Evolutionary conservation across 2,113 vertebrate genomes (phyloP).

Genomic region (Charina bottae): DNA sequence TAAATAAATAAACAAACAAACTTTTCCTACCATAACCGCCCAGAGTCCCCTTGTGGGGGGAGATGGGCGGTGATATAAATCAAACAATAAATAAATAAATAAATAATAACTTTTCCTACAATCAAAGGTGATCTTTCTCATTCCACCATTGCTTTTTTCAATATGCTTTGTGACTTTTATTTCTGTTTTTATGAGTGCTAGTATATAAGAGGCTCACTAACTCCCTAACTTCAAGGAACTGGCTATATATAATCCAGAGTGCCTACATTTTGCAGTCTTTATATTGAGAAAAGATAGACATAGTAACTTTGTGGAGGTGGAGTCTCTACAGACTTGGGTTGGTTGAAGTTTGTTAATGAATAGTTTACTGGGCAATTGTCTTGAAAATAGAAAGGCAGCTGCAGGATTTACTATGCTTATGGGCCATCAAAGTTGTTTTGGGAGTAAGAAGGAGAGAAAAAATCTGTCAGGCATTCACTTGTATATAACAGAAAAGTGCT

Average conservation of each 20-base stretch:
- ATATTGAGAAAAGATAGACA: neutral
- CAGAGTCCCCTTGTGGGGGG: too few species aligned
- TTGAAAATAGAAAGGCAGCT: neutral
- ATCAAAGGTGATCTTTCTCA: neutral
- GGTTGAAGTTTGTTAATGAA: neutral
- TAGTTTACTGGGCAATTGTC: neutral
- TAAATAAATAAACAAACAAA: too few species aligned
- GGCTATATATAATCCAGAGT: neutral
- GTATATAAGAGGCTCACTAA: neutral
- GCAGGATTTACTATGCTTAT: neutral
- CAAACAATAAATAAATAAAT: too few species aligned
- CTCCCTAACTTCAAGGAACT: neutral
- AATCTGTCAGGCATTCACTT: neutral
- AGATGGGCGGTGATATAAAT: too few species aligned
- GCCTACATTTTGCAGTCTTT: neutral
- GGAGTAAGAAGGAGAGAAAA: neutral
- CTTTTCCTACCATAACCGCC: too few species aligned
- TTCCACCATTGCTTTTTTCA: neutral
- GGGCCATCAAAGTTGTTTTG: neutral
- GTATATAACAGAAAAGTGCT: neutral
- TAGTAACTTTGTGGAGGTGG: neutral
- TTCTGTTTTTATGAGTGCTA: neutral
- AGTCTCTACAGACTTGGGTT: neutral
- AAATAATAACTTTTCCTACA: neutral
- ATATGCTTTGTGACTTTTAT: neutral